These are phyloP conservation scores for Habrosyne pyritoides DNA, from an alignment of 2,888 invertebrate species.

Conservation along the genomic window DNA sequence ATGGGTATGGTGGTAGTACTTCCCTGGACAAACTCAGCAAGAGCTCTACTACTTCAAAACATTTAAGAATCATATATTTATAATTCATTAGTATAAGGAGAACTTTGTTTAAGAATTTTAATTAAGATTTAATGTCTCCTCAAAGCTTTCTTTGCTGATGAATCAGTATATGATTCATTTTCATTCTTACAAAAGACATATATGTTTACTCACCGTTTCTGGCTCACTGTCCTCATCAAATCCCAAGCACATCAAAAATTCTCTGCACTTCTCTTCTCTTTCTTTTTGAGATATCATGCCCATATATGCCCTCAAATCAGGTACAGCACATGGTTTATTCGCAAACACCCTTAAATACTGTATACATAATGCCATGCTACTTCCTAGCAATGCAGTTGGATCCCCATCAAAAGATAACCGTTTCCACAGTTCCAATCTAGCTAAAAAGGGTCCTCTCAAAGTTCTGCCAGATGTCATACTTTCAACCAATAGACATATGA, in stretches of 20 bases:
- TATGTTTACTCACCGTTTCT: conserved; percentile 79
- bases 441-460: conserved; percentile 92
- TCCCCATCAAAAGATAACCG: conserved; percentile 82
- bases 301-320: conserved; percentile 91
- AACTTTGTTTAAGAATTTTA: too few species aligned
- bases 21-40: too few species aligned
- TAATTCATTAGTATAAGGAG: too few species aligned
- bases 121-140: too few species aligned
- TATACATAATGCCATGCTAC: conserved; percentile 87
- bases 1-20: too few species aligned
- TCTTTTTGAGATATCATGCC: conserved; percentile 86
- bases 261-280: conserved; percentile 82
- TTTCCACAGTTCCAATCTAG: conserved; percentile 89
- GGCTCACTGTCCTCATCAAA: conserved; percentile 86
- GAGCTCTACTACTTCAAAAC: too few species aligned
- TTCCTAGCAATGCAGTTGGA: conserved; percentile 82
- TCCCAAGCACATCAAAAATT: conserved; percentile 85
- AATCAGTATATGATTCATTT: too few species aligned
- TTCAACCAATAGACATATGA: conserved; percentile 78
- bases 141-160: too few species aligned
- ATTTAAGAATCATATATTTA: too few species aligned
- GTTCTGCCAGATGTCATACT: conserved; percentile 73
- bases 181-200: too few species aligned
- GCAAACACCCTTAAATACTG: conserved; percentile 93
- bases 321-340: conserved; percentile 92